Percentiles rank a stretch among this genome's conserved stretches.
These are phyloP conservation scores for Leptosomus discolor DNA, from an alignment of 2,113 vertebrate species.

Conservation along the genomic window DNA sequence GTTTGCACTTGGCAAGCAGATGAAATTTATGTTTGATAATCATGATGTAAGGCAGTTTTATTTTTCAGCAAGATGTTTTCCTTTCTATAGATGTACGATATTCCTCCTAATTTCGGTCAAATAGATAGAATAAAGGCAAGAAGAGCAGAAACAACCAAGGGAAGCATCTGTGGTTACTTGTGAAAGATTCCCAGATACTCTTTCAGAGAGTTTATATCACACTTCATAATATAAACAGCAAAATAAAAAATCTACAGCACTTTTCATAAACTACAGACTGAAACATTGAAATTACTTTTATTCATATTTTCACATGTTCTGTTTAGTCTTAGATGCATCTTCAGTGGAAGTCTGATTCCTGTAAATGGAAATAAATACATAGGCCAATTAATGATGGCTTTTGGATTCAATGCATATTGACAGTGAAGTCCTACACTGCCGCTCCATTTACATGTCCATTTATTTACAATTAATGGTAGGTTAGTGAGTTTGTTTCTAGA, in stretches of 20 bases:
- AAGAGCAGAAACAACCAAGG: not conserved
- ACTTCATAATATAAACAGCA: not conserved
- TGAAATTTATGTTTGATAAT: not conserved
- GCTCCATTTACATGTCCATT: not conserved
- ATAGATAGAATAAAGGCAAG: not conserved
- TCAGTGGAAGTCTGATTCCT: not conserved
- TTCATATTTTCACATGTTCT: not conserved
- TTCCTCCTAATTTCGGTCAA: not conserved
- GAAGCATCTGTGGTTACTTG: not conserved
- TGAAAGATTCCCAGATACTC: not conserved
- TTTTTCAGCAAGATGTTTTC: not conserved
- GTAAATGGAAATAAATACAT: not conserved
- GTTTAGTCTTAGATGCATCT: not conserved
- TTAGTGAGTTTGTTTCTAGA: not conserved
- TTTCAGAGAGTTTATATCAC: not conserved
- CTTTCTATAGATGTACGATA: not conserved
- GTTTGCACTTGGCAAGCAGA: not conserved
- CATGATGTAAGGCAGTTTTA: not conserved
- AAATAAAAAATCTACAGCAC: not conserved
- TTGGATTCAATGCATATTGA: not conserved
- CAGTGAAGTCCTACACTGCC: not conserved
- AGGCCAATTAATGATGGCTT: not conserved
- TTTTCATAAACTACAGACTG: not conserved
- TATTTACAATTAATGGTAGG: not conserved
- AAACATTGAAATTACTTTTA: not conserved